A percentile compares a stretch with the other conserved stretches of the same genome.
Conservation (phyloP, 2,888 invertebrate genomes). For the Suillia variegata region DNA sequence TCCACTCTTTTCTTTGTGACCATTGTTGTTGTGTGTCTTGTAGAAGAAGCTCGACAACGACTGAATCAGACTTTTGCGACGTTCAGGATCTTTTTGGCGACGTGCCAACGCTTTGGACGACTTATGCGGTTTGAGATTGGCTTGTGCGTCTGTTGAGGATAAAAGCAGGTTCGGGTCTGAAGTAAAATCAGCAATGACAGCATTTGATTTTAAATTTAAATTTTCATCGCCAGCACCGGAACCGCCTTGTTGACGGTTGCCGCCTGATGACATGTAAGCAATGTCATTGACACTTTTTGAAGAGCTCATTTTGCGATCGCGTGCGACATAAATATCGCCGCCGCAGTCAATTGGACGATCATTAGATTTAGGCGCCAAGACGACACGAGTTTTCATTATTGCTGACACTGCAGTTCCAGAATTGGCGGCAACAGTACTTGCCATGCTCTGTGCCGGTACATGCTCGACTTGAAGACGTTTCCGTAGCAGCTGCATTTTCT, state of each 20-base stretch:
- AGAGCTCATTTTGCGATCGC: slow-evolving; percentile 58
- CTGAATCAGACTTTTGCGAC: slow-evolving; percentile 82
- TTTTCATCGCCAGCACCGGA: slow-evolving; percentile 30
- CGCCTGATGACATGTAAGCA: slow-evolving; percentile 48
- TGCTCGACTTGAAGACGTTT: slow-evolving; percentile 55
- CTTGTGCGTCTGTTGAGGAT: slow-evolving; percentile 31
- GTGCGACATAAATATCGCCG: slow-evolving; percentile 34
- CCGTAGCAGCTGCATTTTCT: slow-evolving; percentile 66
- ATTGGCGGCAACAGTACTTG: neutral
- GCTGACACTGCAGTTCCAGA: slow-evolving; percentile 8
- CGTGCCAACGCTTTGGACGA: slow-evolving; percentile 42
- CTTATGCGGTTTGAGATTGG: slow-evolving; percentile 32
- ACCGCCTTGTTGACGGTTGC: slow-evolving; percentile 37
- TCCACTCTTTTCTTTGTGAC: slow-evolving; percentile 63
- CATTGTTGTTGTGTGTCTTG: slow-evolving; percentile 57
- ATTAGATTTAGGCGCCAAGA: slow-evolving; percentile 13
- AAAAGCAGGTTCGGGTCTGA: slow-evolving; percentile 67
- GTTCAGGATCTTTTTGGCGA: slow-evolving; percentile 68
- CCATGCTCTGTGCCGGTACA: slow-evolving; percentile 17
- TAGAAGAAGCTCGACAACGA: slow-evolving; percentile 83
- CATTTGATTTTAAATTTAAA: slow-evolving; percentile 30
- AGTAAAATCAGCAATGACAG: slow-evolving; percentile 58
- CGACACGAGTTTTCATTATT: neutral
- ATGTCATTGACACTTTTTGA: slow-evolving; percentile 61
- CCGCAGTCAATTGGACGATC: no score